Percentiles rank a stretch among this genome's conserved stretches.
Conservation (phyloP, 2,797 vertebrate genomes). For the Microctenopoma steveboyesi region DNA sequence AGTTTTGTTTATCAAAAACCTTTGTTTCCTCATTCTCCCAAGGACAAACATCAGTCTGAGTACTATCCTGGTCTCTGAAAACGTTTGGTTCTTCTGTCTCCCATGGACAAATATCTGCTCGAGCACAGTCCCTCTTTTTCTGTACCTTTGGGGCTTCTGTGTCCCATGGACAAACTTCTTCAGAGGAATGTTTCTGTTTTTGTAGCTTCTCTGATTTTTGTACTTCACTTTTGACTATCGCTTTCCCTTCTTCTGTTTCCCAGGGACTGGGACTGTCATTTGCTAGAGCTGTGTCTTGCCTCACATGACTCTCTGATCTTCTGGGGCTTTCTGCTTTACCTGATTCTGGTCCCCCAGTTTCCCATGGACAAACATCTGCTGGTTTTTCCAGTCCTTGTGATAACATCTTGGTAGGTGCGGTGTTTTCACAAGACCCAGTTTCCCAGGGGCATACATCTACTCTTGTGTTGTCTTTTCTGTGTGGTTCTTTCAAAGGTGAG, state of each 20-base stretch:
- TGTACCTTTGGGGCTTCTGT: conserved; percentile 12
- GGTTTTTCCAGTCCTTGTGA: conserved; percentile 22
- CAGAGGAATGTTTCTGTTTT: background rate
- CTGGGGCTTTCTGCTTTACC: conserved; percentile 10
- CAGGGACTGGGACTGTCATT: conserved; percentile 58
- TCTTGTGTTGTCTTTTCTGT: conserved; percentile 36
- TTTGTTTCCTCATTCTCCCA: conserved; percentile 49
- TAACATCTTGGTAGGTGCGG: conserved; percentile 1
- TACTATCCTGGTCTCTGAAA: conserved; percentile 17
- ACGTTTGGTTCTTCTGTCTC: conserved; percentile 35
- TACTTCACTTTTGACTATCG: conserved; percentile 17
- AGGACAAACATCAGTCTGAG: conserved; percentile 34
- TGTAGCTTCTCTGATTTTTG: background rate
- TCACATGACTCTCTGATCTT: background rate
- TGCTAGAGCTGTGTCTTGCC: background rate
- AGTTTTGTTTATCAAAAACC: conserved; percentile 20
- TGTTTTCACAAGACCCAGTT: conserved; percentile 27
- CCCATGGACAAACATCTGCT: conserved; percentile 52
- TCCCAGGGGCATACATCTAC: conserved; percentile 70
- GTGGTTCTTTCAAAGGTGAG: conserved; percentile 23
- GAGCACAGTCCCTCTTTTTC: conserved; percentile 28
- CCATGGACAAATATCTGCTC: conserved; percentile 49
- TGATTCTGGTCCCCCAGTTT: conserved; percentile 40
- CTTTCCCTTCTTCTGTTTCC: conserved; percentile 45
- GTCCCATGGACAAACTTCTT: conserved; percentile 50